Evolutionary conservation across 2,113 vertebrate genomes (phyloP), one percentile per base, ranked within the genome.

Genomic region (Tachycineta bicolor): DNA sequence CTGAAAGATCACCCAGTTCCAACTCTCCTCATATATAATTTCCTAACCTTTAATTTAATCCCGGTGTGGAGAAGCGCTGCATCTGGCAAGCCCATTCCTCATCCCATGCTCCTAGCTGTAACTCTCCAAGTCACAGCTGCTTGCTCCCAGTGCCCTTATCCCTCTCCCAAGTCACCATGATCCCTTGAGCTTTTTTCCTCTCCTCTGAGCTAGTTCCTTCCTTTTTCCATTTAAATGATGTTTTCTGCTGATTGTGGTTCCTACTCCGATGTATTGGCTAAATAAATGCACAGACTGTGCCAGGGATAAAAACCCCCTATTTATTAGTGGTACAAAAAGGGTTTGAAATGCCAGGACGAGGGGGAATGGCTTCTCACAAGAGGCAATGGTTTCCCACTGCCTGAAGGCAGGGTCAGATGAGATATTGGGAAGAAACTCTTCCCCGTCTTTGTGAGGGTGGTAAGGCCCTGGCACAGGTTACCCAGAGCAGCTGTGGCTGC

Each of bases 41-140:
- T 41, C 37, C 24, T 39, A 41, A 28, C 20, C 7, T 69, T 70
- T 74, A 17, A 10, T 50, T 60, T 20, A 47, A 87, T 41, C 26
- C 26, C 1, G 0, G 3, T 50, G 34, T 1, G 2, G 69, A 23
- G 31, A 47, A 50, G 12, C 58, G 10, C 37, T 37, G 26, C 37
- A 5, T 37, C 56, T 53, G 33, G 7, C n/a, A 77, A 60, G 43
- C 21, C 53, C 43, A 20, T 26, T 34, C 41, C 41, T 67, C 65
- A 60, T 39, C 26, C 65, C 41, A 3, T 2, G 5, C 46, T 62
- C 31, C 34, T 49, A 55, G 26, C 31, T 67, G 46, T 44, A 67
- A 26, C 59, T 73, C 46, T 39, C 26, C 52, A 49, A 25, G 15
- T 60, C 62, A 25, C 39, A 78, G 25, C 6, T 43, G 11, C 29